Conservation (phyloP, 2,113 vertebrate species). For the Rhinolophus sinicus region DNA sequence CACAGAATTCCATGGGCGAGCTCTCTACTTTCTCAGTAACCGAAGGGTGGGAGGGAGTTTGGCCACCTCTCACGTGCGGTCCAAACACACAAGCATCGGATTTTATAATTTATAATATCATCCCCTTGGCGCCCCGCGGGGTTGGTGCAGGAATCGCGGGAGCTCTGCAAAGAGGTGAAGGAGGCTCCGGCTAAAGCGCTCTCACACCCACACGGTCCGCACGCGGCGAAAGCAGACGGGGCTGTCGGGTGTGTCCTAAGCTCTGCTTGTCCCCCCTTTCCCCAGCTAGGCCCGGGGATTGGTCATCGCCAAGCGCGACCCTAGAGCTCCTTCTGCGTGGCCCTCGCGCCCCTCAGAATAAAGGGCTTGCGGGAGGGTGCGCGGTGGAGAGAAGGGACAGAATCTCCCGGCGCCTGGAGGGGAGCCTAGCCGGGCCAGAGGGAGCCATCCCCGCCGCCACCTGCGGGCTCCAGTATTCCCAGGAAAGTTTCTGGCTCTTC, state of each 20-base stretch:
- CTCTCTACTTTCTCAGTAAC: background rate
- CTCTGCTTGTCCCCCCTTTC: background rate
- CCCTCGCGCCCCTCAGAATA: background rate
- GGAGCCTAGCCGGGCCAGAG: rapidly evolving
- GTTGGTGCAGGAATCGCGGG: background rate
- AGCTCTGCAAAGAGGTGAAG: background rate
- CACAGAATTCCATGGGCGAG: background rate
- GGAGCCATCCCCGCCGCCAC: background rate
- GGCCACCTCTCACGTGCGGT: background rate
- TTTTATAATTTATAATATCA: background rate
- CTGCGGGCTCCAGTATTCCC: background rate
- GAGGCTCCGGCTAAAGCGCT: background rate
- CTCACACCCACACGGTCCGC: background rate
- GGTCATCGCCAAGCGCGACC: background rate
- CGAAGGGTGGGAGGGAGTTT: background rate
- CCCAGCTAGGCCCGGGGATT: background rate
- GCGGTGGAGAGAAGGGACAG: background rate
- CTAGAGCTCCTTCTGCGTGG: too few species aligned
- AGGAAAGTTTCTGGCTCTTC: conserved; percentile 14
- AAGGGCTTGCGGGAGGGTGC: background rate
- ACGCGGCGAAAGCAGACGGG: background rate
- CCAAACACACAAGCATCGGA: background rate
- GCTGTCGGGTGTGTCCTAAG: background rate
- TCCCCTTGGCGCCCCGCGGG: background rate
- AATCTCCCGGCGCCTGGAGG: background rate